Conservation (phyloP, 2,888 invertebrate species). For the Temnothorax unifasciatus region DNA sequence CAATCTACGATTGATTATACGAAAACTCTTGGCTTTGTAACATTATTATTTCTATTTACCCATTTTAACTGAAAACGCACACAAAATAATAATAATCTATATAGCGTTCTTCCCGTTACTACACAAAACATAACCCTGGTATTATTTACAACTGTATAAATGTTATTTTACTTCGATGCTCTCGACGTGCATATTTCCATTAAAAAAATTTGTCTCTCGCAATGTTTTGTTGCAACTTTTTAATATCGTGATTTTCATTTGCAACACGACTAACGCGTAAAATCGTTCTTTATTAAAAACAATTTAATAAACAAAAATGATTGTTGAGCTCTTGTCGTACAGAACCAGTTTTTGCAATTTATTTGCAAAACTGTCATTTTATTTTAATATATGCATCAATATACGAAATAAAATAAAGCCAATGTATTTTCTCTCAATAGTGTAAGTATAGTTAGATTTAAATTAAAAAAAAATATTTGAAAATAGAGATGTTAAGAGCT, state of each 20-base stretch:
- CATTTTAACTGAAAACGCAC: neutral
- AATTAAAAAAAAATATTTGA: neutral
- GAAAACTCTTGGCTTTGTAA: neutral
- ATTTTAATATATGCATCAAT: constrained; percentile 3
- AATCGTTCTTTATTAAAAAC: constrained; percentile 42
- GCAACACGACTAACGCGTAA: neutral
- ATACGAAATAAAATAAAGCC: neutral
- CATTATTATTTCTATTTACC: neutral
- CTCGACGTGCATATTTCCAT: neutral
- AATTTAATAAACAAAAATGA: constrained; percentile 34
- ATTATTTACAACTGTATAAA: constrained; percentile 14
- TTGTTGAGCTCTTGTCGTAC: neutral
- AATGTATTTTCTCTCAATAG: neutral
- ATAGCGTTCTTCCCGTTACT: neutral
- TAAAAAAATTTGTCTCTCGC: constrained; percentile 24
- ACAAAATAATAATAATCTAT: neutral
- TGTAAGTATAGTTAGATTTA: neutral
- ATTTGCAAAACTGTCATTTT: neutral
- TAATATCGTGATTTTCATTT: constrained; percentile 39
- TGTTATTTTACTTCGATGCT: constrained; percentile 25
- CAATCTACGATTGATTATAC: neutral
- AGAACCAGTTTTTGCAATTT: neutral
- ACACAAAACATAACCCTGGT: constrained; percentile 7
- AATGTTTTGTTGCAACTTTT: constrained; percentile 26
- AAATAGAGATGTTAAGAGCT: neutral